phyloP scores from a whole-genome alignment of 2,888 invertebrate genomes.

The Rhorus exstirpatorius region DNA sequence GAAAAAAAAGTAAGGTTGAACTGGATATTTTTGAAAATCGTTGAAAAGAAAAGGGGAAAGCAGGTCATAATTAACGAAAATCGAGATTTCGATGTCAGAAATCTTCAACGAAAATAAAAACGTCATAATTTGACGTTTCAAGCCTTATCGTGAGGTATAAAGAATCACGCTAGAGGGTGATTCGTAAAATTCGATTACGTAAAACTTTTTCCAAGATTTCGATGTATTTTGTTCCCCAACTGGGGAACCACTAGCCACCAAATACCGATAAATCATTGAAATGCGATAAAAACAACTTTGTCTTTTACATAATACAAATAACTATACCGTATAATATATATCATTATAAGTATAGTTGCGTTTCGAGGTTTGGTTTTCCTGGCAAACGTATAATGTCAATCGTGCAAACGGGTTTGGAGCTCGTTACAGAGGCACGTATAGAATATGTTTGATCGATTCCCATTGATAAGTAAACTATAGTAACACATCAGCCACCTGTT shows the following conservation, averaged over 20 bases:
- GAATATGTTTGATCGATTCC: conserved; percentile 65
- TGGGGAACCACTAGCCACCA: not conserved
- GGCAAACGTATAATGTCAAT: conserved; percentile 62
- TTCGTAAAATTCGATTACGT: too few relatives aligned
- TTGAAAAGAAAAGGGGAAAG: too few relatives aligned
- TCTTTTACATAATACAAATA: not conserved
- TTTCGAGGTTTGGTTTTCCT: conserved; percentile 13
- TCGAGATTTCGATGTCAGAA: too few relatives aligned
- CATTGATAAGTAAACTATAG: conserved; percentile 64
- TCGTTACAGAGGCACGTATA: conserved; percentile 58
- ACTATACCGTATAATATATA: not conserved
- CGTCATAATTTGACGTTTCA: too few relatives aligned
- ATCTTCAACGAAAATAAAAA: too few relatives aligned
- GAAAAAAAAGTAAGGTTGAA: too few relatives aligned
- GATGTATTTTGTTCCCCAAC: not conserved
- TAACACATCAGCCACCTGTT: conserved; percentile 68
- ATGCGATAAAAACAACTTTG: not conserved
- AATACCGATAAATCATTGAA: not conserved
- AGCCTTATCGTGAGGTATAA: too few relatives aligned
- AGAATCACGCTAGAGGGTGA: too few relatives aligned
- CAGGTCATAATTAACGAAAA: too few relatives aligned
- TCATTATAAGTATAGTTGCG: not conserved
- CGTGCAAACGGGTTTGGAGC: conserved; percentile 41
- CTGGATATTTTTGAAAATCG: too few relatives aligned
- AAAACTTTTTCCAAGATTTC: not conserved